Evolutionary conservation across 2,888 invertebrate species (phyloP), one percentile per base, ranked within the genome.

Genomic region (Pachliopta kotzebuea): DNA sequence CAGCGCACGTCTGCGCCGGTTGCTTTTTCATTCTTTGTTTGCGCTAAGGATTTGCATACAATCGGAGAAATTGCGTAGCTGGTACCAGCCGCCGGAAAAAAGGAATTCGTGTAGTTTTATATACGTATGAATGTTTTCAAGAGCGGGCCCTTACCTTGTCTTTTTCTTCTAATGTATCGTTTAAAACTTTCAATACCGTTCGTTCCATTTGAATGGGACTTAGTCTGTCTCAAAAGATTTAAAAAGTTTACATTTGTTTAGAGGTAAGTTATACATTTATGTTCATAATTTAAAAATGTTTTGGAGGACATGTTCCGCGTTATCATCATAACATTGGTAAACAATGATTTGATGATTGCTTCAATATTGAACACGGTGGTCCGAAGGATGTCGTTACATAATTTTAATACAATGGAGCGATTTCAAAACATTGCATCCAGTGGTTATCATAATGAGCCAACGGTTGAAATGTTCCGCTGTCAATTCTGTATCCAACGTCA

Each of bases 11-110:
- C 86, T 85, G 87, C 79, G 69, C 77, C 83, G 81, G 79, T 80
- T 84, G 82, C 84, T 86, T 86, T 88, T 88, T 86, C 87, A 86
- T 85, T 86, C 88, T 86, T 88, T 90, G 88, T 89, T 89, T 90
- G 85, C 83, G 74, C 76, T 74, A 77, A 84, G 86, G 88, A 88
- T 90, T 90, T 89, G 86, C 89, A 90, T 88, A 88, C 89, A 90
- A 88, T 89, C 85, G 86, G 84, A 83, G 86, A 88, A 88, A 88
- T 90, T 88, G 86, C 86, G 84, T 85, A 81, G 82, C 78, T 83
- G 77, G 79, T 80, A 80, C 77, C 76, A 75, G 74, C 73, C 78
- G 74, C 29, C 65, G 68, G 78, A 77, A 83, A 85, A 85, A 85
- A 84, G 79, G 76, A 80, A 82, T 85, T 77, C 76, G 75, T 83